Base-by-base conservation (phyloP, 2,113 vertebrate genomes). In the Dicaeum eximium region DNA sequence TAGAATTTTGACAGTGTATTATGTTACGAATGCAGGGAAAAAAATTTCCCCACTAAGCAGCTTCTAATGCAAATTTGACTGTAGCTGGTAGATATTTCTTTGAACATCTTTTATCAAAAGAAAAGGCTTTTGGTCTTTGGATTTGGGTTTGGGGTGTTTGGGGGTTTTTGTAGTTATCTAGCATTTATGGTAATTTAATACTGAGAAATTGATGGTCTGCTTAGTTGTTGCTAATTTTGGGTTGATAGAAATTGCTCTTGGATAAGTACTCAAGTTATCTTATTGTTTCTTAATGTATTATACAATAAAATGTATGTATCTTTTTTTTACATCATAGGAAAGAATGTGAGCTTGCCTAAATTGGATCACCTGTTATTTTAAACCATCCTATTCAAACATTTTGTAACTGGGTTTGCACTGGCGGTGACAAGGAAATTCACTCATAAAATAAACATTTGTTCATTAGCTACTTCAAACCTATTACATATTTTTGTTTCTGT, bases 351-450 rank as follows among this genome's bases (percentile, higher is more conserved):
- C 92, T 96, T 90, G 81, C 67, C 92, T 96, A 93, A 97, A 96
- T 88, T 78, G 93, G 72, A 95, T 92, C 75, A 93, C 74, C 92
- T 96, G 86, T 92, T 97, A 69, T 96, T 97, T 97, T 78, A 77
- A 97, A 97, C 77, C 95, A 72, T 96, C 89, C 77, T 92, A 90
- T 96, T 96, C 77, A 97, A 91, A 94, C 86, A 94, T 93, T 97
- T 96, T 97, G 80, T 97, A 96, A 93, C 81, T 97, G 89, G 18
- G 45, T 88, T 97, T 97, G 94, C 92, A 91, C 87, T 98, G 96
- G n/a, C 69, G 67, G 38, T 78, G 23, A 97, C 73, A 78, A 72
- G 83, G 82, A 96, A 69, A 96, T 97, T 96, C 86, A 91, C 82
- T 97, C 86, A 93, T 92, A 84, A 94, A 96, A 90, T 94, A 95